Percentiles rank a stretch among this genome's conserved stretches.
phyloP scores from a whole-genome alignment of 2,888 invertebrate species.

The Hoplodrina ambigua region DNA sequence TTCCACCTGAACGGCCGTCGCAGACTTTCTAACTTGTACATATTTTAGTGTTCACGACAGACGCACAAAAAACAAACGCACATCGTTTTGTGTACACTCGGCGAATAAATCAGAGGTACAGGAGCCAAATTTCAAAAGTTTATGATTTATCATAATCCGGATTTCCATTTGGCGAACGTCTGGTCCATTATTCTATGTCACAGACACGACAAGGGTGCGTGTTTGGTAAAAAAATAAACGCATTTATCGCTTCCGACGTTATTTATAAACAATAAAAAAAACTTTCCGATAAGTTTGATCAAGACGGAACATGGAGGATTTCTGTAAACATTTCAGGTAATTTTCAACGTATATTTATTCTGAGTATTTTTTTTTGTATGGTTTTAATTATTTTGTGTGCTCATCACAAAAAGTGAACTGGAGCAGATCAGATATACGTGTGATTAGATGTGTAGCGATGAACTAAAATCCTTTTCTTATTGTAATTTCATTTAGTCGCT shows the following conservation, averaged over 20 bases:
- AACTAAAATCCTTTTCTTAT: background rate
- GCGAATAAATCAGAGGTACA: constrained; percentile 86
- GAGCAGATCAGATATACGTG: no score
- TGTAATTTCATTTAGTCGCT: no score
- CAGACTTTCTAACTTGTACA: constrained; percentile 48
- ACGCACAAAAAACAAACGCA: constrained; percentile 72
- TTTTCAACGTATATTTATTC: no score
- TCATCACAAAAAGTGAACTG: background rate
- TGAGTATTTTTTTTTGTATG: background rate
- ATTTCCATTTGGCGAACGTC: constrained; percentile 88
- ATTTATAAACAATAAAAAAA: constrained; percentile 61
- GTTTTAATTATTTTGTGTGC: constrained; percentile 2
- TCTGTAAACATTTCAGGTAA: background rate
- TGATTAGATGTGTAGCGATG: background rate
- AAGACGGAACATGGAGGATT: constrained; percentile 13
- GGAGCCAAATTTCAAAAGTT: constrained; percentile 88
- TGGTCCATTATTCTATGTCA: constrained; percentile 89
- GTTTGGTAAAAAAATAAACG: constrained; percentile 79
- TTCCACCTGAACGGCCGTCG: constrained; percentile 13
- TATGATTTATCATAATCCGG: constrained; percentile 89
- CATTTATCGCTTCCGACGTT: constrained; percentile 57
- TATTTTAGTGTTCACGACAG: constrained; percentile 64
- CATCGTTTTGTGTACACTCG: constrained; percentile 81
- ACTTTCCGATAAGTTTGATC: constrained; percentile 24
- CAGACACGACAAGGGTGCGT: constrained; percentile 86